Conservation (phyloP, 2,113 vertebrate species). For the Lamprotornis superbus region DNA sequence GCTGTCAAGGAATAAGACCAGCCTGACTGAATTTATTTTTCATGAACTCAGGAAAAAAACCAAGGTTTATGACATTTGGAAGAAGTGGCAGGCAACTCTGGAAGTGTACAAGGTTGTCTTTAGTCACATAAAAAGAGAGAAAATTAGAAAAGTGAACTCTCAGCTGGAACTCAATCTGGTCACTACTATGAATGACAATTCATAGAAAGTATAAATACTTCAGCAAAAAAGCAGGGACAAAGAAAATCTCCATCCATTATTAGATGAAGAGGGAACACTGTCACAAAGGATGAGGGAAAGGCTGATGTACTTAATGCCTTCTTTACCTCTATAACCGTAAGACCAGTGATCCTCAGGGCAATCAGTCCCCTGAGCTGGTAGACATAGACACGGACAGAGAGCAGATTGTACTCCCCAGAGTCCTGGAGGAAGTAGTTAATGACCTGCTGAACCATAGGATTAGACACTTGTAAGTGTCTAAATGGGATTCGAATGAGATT, state of each 20-base stretch:
- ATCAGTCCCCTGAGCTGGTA: neutral
- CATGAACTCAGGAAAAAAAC: neutral
- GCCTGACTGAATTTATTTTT: neutral
- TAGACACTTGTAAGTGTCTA: neutral
- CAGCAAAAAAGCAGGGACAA: neutral
- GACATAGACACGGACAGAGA: no score
- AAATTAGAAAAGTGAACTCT: neutral
- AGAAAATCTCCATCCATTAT: neutral
- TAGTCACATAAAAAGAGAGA: neutral
- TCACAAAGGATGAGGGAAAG: neutral
- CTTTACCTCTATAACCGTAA: accelerated
- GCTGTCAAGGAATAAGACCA: neutral
- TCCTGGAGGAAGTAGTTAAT: neutral
- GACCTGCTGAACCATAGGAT: neutral
- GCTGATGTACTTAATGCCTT: neutral
- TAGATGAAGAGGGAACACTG: neutral
- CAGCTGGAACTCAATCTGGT: neutral
- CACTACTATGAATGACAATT: neutral
- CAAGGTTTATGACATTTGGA: neutral
- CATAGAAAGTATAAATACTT: neutral
- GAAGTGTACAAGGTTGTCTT: neutral
- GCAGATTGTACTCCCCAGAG: neutral
- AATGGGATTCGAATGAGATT: neutral
- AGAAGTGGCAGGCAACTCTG: neutral
- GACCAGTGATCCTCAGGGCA: neutral